Evolutionary conservation across 2,888 invertebrate genomes (phyloP), one percentile per base, ranked within the genome.

Genomic region (Hydropsyche betteni): DNA sequence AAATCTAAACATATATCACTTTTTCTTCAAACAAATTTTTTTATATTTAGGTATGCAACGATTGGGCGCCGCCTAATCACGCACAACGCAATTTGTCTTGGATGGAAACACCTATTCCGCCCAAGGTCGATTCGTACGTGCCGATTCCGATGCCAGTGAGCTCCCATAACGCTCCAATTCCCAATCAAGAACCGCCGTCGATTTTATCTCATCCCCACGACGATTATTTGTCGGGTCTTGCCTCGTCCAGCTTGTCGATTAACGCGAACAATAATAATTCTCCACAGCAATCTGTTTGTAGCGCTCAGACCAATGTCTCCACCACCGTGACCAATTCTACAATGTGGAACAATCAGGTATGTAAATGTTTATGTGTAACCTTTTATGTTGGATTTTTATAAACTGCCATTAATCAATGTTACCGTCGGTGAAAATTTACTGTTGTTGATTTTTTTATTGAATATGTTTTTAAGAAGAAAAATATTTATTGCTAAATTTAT

Each of bases 91-190:
- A 10, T 36, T 0, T 64, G n/a, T n/a, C 64, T n/a, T 64, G 64
- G 64, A 36, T 64, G 3, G 64, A 64, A 36, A 5, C 34, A 6
- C 8, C 64, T 0, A 34, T 36, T 7, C 64, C 4, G 10, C 34
- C 64, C 4, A 64, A 64, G 4, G n/a, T 64, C 36, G 34, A 36
- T 36, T 12, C 8, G 3, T 64, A 64, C 12, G 64, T 64, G 34
- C 64, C 64, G 10, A 34, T 64, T 10, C 64, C 64, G 12, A 64
- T 64, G 64, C 64, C 64, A 12, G 64, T 64, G 7, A 64, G 36
- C 10, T 64, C 64, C 7, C 36, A 10, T 2, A 36, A 12, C 3
- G 36, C 7, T 34, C 36, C 24, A 36, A 34, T 33, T 10, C 7
- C 64, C 0, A 64, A 36, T 36, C 36, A 64, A 36, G 64, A 64